phyloP scores from a whole-genome alignment of 2,888 invertebrate species.

The Ariolimax columbianus region DNA sequence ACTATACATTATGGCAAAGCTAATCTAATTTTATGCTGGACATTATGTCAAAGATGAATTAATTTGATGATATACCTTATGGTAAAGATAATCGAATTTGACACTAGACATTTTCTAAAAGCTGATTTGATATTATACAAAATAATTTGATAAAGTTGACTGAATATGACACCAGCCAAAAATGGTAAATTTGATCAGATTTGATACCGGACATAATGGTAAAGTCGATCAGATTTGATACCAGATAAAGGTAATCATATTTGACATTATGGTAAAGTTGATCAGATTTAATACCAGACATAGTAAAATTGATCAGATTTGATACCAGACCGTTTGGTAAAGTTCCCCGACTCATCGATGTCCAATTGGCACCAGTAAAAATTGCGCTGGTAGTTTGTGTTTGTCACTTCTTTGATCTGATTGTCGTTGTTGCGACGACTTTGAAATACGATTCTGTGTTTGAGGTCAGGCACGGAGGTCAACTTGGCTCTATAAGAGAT shows the following conservation, averaged over 20 bases:
- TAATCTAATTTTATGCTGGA: too few species aligned
- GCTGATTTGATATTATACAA: too few species aligned
- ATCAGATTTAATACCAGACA: background rate
- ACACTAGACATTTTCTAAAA: too few species aligned
- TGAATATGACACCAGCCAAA: background rate
- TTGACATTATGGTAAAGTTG: background rate
- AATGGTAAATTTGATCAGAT: background rate
- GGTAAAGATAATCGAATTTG: too few species aligned
- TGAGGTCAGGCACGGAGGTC: slow-evolving; percentile 47
- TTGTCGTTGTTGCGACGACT: background rate
- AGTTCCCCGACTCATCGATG: slow-evolving; percentile 4
- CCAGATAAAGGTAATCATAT: background rate
- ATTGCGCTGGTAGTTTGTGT: slow-evolving; percentile 34
- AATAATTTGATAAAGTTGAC: too few species aligned
- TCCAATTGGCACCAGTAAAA: slow-evolving; percentile 51
- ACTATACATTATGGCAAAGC: too few species aligned
- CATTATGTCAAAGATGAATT: too few species aligned
- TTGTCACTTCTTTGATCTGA: slow-evolving; percentile 23
- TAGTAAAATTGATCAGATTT: background rate
- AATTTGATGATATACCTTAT: too few species aligned
- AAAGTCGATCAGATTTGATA: background rate
- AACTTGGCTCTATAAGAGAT: slow-evolving; percentile 32
- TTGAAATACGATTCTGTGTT: slow-evolving; percentile 34
- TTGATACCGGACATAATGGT: background rate
- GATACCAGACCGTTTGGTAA: slow-evolving; percentile 9